phyloP scores from a whole-genome alignment of 2,113 vertebrate species.

The Pleuronectes platessa region DNA sequence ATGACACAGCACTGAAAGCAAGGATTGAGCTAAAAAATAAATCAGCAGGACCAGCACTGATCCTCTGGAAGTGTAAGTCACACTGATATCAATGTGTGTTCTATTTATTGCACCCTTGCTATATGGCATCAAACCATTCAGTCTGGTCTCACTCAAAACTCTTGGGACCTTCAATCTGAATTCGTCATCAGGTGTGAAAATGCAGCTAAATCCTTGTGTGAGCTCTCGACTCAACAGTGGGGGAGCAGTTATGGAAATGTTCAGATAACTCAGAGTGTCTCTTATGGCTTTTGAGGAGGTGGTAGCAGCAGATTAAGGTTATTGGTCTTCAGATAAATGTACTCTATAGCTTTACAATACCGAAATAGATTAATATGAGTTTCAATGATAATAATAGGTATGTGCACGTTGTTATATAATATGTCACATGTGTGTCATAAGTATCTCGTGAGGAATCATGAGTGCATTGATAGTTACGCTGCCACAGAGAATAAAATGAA shows the following conservation, averaged over 20 bases:
- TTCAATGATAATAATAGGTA: background rate
- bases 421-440: background rate
- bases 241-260: conserved; percentile 28
- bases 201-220: background rate
- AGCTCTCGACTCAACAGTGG: background rate
- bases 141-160: background rate
- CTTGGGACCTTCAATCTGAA: too few species aligned
- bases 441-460: background rate
- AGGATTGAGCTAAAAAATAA: too few species aligned
- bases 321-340: conserved; percentile 16
- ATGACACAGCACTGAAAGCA: too few species aligned
- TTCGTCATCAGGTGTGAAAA: background rate
- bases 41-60: background rate
- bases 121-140: background rate
- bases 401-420: background rate
- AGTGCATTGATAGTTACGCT: too few species aligned
- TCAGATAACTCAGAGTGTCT: conserved; percentile 8
- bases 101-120: background rate
- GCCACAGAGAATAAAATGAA: background rate
- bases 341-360: background rate
- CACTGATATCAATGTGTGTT: too few species aligned
- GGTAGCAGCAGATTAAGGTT: background rate
- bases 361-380: background rate
- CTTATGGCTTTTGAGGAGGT: conserved; percentile 5
- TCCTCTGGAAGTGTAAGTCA: too few species aligned